Base-by-base conservation (phyloP, 2,888 invertebrate species). In the Watsonalla cultraria region DNA sequence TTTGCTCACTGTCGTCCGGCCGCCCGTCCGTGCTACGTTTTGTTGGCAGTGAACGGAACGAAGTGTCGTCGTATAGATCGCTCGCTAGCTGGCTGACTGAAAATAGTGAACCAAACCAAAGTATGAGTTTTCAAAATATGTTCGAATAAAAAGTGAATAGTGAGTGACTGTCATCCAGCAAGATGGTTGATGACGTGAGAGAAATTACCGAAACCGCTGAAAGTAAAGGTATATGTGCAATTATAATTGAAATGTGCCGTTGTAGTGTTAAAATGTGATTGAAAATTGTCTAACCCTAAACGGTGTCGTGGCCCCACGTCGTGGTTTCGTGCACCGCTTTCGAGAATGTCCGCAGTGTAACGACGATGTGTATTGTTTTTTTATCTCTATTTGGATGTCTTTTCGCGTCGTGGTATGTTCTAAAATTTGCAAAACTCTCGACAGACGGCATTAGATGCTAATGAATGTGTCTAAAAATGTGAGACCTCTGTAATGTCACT, bases 161-260 rank as follows among this genome's bases (percentile, higher is more conserved):
- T 88, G 86, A 84, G 86, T 87, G 86, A 85, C 84, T 89, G 89
- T 90, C 88, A 89, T 85, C 84, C 77, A 84, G 88, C 90, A 90
- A 90, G 83, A 90, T 90, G 90, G 90, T 88, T 86, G 90, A 90
- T 89, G 90, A 90, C 86, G 90, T 87, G 88, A 86, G 82, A 85
- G 84, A 90, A 84, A 82, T 86, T 83, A 80, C 80, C 76, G 90
- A 89, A 89, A 87, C 86, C 84, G 88, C 89, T 84, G 90, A 90
- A 85, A 87, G 84, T 79, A 88, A 87, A 90, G 90, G 90, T 90
- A 90, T 80, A 79, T 76, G 86, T 86, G 86, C 75, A 84, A 84
- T 86, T 83, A 77, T 80, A 80, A 78, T 83, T 79, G 59, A 77
- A 85, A 82, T 74, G 87, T 87, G 85, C 72, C 72, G 84, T 85